Conservation (phyloP, 2,113 vertebrate species). For the Cynopterus brachyotis region DNA sequence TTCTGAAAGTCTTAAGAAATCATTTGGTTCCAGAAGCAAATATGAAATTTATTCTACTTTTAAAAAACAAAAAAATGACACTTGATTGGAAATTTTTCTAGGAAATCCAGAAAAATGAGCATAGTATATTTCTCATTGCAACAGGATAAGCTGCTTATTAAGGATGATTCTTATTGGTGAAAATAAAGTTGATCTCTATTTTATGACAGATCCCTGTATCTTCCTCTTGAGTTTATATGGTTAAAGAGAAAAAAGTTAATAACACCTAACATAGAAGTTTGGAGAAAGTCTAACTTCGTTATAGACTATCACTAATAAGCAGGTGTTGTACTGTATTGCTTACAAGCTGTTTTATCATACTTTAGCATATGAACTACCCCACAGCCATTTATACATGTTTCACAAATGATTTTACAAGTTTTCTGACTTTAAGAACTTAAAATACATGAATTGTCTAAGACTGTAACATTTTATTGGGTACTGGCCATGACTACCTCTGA, state of each 20-base stretch:
- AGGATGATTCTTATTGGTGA: not conserved
- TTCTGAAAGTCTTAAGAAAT: constrained; percentile 34
- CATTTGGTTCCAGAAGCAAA: not conserved
- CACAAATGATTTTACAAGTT: not conserved
- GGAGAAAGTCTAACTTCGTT: not conserved
- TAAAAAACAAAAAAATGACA: not conserved
- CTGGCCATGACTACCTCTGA: constrained; percentile 64
- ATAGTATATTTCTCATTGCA: not conserved
- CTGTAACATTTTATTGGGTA: constrained; percentile 47
- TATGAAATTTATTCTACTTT: not conserved
- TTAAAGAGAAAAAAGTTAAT: not conserved
- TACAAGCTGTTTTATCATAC: not conserved
- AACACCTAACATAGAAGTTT: not conserved
- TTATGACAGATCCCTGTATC: not conserved
- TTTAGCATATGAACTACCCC: not conserved
- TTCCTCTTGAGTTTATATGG: not conserved
- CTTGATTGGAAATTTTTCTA: not conserved
- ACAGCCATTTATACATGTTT: not conserved
- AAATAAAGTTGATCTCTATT: not conserved
- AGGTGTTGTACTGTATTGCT: not conserved
- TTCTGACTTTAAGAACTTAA: constrained; percentile 50
- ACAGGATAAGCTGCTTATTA: not conserved
- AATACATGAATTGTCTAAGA: constrained; percentile 21
- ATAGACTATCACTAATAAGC: constrained; percentile 11
- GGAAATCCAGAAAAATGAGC: not conserved